Base-by-base conservation (phyloP, 2,888 invertebrate genomes). In the Chrysodeixis includens region DNA sequence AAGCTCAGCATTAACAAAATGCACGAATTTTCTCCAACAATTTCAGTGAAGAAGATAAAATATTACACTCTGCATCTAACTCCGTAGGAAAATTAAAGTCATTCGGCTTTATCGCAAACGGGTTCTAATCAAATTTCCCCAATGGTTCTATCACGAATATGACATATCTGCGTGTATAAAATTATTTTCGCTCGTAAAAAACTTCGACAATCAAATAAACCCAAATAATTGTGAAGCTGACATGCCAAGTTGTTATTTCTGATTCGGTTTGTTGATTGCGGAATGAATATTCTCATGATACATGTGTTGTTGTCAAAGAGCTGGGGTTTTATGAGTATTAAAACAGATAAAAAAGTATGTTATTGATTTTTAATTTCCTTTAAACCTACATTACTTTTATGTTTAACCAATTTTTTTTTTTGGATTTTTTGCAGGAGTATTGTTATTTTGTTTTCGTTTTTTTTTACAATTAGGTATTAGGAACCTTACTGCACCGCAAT, bases 121-220 rank as follows among this genome's bases (percentile, higher is more conserved):
- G n/a, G 7, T 10, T 18, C 8, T 76, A 56, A 59, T 61, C 49
- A 54, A 73, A 71, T 71, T 46, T 59, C 51, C 4, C 22, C 30
- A 62, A 76, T 49, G 16, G 46, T 18, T 35, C 40, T 49, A 18
- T 46, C 40, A 56, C 30, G 59, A 65, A 71, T 59, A 75, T 46
- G 63, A 46, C 16, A 56, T 56, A 63, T 54, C 56, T 71, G 53
- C 59, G 52, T 53, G 14, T 71, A 26, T 18, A 55, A 60, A 49
- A 62, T 74, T 57, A 73, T 63, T 40, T 54, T 26, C 22, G 18
- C 18, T 56, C 69, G 30, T 73, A 68, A 73, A n/a, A 68, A 73
- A 74, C 74, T 67, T 77, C 69, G 30, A 61, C 63, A 66, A 58
- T 78, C 62, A 69, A 63, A 35, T 52, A 40, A 71, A 69, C 57